Base-by-base conservation (phyloP, 2,113 vertebrate genomes). In the Equus przewalskii region DNA sequence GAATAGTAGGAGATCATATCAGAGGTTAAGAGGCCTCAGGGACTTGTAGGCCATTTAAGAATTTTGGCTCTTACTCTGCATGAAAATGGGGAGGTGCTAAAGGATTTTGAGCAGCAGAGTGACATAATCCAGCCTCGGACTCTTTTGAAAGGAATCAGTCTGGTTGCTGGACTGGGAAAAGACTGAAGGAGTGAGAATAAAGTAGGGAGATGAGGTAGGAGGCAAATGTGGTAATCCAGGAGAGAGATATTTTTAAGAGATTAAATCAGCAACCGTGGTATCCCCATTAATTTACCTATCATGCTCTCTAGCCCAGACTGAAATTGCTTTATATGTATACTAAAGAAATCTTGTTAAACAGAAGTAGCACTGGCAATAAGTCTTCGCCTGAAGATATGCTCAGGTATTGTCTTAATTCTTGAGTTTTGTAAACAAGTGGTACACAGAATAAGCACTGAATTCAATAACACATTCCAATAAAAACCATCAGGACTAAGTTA, bases 211-310 rank as follows among this genome's bases (percentile, higher is more conserved):
- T 51, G 41, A 62, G 58, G 36, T 26, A 24, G 67, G 18, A 87
- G 60, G 46, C 4, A 67, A 28, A 2, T 26, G 18, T 19, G 56
- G 19, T 46, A 24, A 36, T 85, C 56, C 33, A 85, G 12, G 33
- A 75, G 51, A 94, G n/a, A 26, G 22, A 26, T 41, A 46, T 67
- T 86, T 96, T 95, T 49, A 70, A 87, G 13, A 87, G 16, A 86
- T 87, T 60, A 70, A 87, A 24, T 70, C 36, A 28, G 73, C 36
- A 44, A 54, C 3, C 36, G 60, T 86, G 85, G 19, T 80, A 49
- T 16, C 22, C 26, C 33, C 21, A 44, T 85, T n/a, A 62, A 54
- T 49, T 46, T 81, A 72, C 6, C 56, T 73, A 21, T 33, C 1
- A 46, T 26, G 33, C 10, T 80, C 30, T 73, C 46, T 70, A 73